A percentile compares a stretch with the other conserved stretches of the same genome.
phyloP scores from a whole-genome alignment of 2,113 vertebrate species.

The Crypturellus undulatus region DNA sequence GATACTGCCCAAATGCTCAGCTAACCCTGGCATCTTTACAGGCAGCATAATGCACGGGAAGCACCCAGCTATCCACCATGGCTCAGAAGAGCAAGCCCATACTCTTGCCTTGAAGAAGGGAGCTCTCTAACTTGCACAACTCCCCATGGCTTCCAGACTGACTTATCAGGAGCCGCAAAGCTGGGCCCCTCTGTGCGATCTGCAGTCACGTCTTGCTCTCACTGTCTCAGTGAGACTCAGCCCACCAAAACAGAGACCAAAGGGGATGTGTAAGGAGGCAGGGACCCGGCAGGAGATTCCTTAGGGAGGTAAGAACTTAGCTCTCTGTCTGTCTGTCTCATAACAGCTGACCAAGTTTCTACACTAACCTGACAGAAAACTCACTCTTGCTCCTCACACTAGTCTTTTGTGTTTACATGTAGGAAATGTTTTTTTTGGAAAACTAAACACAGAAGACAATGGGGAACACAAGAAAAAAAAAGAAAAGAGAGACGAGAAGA shows the following conservation, averaged over 20 bases:
- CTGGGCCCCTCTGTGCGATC: not conserved
- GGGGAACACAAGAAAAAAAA: not conserved
- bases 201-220: not conserved
- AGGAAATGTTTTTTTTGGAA: not conserved
- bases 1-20: not conserved
- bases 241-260: not conserved
- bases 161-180: not conserved
- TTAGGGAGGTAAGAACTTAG: not conserved
- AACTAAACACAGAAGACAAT: not conserved
- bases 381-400: not conserved
- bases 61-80: not conserved
- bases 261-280: rapidly evolving
- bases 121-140: not conserved
- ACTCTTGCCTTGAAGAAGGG: not conserved
- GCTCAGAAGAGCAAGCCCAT: not conserved
- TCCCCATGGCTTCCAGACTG: not conserved
- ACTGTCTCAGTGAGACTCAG: not conserved
- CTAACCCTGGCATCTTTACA: not conserved
- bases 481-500: too few species aligned
- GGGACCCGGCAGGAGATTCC: not conserved
- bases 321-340: not conserved
- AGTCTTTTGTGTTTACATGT: not conserved
- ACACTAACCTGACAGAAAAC: not conserved
- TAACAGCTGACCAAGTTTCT: not conserved
- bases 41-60: not conserved